Evolutionary conservation across 2,888 invertebrate genomes (phyloP).

Genomic region (Phrixothrix hirtus): DNA sequence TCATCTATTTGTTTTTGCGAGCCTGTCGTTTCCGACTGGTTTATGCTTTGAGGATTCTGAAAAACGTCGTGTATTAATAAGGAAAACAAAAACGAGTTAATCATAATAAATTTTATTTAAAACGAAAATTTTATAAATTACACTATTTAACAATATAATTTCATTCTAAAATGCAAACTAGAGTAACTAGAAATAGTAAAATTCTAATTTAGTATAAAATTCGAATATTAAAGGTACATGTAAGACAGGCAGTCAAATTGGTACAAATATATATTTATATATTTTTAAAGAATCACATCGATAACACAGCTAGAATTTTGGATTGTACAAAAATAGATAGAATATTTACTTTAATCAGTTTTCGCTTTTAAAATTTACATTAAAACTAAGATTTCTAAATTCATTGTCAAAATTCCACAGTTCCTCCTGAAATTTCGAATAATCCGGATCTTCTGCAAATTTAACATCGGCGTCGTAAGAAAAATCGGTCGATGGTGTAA

Average conservation of each 20-base stretch:
- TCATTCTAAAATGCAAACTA: conserved; percentile 41
- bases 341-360: conserved; percentile 7
- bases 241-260: conserved; percentile 50
- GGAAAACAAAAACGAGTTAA: conserved; percentile 20
- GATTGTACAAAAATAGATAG: conserved; percentile 28
- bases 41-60: conserved; percentile 51
- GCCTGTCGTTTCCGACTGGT: conserved; percentile 45
- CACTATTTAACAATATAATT: conserved; percentile 48
- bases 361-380: conserved; percentile 18
- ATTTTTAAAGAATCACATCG: conserved; percentile 45
- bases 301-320: conserved; percentile 42
- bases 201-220: conserved; percentile 26
- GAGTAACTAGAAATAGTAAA: conserved; percentile 27
- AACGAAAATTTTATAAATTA: conserved; percentile 25
- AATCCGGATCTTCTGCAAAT: conserved; percentile 45
- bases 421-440: conserved; percentile 50
- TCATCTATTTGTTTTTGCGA: conserved; percentile 61
- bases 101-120: conserved; percentile 19
- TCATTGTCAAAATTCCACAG: conserved; percentile 55
- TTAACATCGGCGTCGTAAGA: conserved; percentile 47
- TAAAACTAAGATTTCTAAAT: conserved; percentile 40
- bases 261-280: conserved; percentile 43
- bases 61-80: conserved; percentile 42
- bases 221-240: conserved; percentile 33
- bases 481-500: conserved; percentile 61